These are phyloP conservation scores for Oreochromis tanganicae DNA, from an alignment of 2,113 vertebrate genomes.

Conservation along the genomic window DNA sequence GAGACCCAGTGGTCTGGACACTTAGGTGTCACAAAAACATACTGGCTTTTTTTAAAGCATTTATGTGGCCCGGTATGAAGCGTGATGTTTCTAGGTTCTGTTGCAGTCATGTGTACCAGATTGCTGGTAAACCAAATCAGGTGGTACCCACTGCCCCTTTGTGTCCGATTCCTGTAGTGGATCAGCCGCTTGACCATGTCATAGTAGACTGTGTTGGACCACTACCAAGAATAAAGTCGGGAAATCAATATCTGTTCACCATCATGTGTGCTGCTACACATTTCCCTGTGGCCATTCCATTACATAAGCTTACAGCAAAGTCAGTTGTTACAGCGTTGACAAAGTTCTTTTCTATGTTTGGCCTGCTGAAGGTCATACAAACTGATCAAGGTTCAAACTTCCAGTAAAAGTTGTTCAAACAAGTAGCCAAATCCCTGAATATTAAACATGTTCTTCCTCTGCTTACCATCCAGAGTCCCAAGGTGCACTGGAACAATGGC, in stretches of 20 bases:
- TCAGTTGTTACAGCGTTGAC: background rate
- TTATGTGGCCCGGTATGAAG: accelerated
- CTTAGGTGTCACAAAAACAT: accelerated
- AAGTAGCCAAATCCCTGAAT: background rate
- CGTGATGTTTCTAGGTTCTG: background rate
- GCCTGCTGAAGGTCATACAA: background rate
- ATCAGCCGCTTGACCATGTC: accelerated
- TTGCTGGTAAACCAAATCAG: background rate
- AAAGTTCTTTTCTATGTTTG: background rate
- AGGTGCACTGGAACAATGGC: background rate
- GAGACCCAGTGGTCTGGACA: background rate
- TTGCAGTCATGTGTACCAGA: background rate
- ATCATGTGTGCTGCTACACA: accelerated
- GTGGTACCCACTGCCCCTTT: background rate
- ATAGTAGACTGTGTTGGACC: background rate
- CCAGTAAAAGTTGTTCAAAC: background rate
- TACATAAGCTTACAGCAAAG: background rate
- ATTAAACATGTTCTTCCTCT: background rate
- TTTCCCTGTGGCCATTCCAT: background rate
- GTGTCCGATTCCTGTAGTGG: accelerated
- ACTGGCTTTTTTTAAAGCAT: background rate
- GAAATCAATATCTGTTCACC: accelerated
- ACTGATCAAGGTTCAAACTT: background rate
- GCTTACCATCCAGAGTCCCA: background rate
- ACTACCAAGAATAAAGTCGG: background rate